Conservation (phyloP, 1,140 invertebrate species). For the Hetaerina americana region DNA sequence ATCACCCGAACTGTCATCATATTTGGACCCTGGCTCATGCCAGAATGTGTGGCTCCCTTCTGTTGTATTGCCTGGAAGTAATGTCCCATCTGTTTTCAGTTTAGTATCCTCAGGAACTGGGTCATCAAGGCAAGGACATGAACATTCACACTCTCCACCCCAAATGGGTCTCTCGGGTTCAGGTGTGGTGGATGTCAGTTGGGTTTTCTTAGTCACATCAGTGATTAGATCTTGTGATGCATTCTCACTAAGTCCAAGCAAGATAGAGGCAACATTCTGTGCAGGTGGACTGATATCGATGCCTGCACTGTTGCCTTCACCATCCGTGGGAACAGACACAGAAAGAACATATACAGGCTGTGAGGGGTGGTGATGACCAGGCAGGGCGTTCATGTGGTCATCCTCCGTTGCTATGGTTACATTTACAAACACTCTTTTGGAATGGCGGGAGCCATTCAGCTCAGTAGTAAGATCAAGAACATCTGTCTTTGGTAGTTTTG, state of each 20-base stretch:
- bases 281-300: constrained; percentile 36
- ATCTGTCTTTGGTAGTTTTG: not conserved
- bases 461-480: not conserved
- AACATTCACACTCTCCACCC: constrained; percentile 45
- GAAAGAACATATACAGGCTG: constrained; percentile 56
- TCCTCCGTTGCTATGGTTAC: constrained; percentile 55
- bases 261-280: constrained; percentile 6
- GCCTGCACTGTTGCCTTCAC: constrained; percentile 35
- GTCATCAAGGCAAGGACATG: constrained; percentile 45
- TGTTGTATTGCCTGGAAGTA: constrained; percentile 13
- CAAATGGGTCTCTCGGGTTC: constrained; percentile 10
- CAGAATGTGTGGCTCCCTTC: not conserved
- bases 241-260: constrained; percentile 2
- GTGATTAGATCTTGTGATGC: not conserved
- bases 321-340: constrained; percentile 50
- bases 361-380: not conserved
- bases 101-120: constrained; percentile 3
- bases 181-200: constrained; percentile 18
- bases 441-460: constrained; percentile 12
- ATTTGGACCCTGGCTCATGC: not conserved
- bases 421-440: constrained; percentile 54
- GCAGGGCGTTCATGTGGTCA: constrained; percentile 26
- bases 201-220: constrained; percentile 6
- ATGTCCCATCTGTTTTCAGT: constrained; percentile 7
- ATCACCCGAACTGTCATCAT: not conserved